Evolutionary conservation across 2,113 vertebrate species (phyloP).

Genomic region (Albula glossodonta): DNA sequence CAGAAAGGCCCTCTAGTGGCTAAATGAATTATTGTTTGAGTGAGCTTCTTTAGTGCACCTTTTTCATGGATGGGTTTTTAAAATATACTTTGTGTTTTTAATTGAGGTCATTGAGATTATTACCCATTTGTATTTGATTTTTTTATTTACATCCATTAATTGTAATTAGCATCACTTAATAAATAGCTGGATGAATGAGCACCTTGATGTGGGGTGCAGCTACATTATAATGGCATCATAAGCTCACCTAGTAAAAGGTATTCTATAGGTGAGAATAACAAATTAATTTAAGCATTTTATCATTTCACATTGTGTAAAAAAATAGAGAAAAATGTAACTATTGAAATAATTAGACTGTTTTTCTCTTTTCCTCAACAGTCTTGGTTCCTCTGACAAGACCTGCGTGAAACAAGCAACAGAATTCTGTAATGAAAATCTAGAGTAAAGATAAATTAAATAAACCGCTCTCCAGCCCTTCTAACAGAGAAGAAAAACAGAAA

Average conservation of each 20-base stretch:
- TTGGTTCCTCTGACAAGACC: slow-evolving; percentile 94
- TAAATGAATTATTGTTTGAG: background rate
- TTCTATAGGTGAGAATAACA: background rate
- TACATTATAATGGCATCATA: too few relatives aligned
- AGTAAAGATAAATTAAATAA: slow-evolving; percentile 52
- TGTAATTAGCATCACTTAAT: background rate
- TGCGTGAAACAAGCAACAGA: slow-evolving; percentile 75
- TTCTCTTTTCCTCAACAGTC: slow-evolving; percentile 70
- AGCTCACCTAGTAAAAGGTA: too few relatives aligned
- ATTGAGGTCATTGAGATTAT: too few relatives aligned
- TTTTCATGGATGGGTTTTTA: too few relatives aligned
- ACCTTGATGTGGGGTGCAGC: too few relatives aligned
- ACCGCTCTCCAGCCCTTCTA: slow-evolving; percentile 48
- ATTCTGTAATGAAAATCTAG: slow-evolving; percentile 71
- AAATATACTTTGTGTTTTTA: too few relatives aligned
- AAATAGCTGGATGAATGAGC: background rate
- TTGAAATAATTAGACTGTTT: background rate
- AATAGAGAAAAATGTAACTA: background rate
- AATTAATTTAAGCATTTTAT: background rate
- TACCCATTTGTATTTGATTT: background rate
- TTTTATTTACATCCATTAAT: background rate
- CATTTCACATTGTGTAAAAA: too few relatives aligned
- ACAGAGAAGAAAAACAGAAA: slow-evolving; percentile 42
- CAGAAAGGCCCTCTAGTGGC: slow-evolving; percentile 42
- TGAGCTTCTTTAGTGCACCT: background rate